Conservation (phyloP, 2,797 vertebrate genomes). For the Tapera naevia region DNA sequence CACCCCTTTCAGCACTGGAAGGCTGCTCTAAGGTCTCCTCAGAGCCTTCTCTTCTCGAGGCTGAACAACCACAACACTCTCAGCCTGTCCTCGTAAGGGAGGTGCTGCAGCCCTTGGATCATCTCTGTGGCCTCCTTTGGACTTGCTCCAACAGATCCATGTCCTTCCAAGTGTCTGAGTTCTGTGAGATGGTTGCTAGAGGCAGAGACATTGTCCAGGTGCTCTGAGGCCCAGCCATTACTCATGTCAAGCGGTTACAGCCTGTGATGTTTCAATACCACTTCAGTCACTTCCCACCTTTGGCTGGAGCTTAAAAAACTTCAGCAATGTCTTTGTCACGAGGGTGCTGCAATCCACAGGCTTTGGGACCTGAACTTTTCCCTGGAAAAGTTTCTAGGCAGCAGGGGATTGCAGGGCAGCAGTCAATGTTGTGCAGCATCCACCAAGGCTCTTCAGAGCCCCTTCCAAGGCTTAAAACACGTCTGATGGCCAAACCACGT, state of each 20-base stretch:
- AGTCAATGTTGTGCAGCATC: background rate
- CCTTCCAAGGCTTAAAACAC: rapidly evolving
- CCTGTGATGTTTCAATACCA: background rate
- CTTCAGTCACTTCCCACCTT: background rate
- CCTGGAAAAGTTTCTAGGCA: background rate
- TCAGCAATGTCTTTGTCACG: no score
- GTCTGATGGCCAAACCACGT: rapidly evolving
- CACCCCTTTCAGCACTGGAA: no score
- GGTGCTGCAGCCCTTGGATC: no score
- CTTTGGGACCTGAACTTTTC: background rate
- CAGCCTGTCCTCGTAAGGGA: no score
- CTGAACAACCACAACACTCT: no score
- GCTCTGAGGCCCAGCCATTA: background rate
- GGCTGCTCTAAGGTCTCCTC: no score
- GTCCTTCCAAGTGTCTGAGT: background rate
- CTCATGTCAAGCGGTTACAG: rapidly evolving
- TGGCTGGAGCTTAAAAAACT: background rate
- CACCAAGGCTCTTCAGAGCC: background rate
- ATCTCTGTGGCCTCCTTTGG: no score
- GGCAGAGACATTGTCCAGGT: rapidly evolving
- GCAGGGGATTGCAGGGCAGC: background rate
- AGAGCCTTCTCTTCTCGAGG: no score
- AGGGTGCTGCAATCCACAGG: background rate
- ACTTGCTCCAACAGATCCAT: no score
- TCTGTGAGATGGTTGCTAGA: rapidly evolving